Evolutionary conservation across 2,888 invertebrate genomes (phyloP), one percentile per base, ranked within the genome.

Genomic region (Mythimna ferrago): DNA sequence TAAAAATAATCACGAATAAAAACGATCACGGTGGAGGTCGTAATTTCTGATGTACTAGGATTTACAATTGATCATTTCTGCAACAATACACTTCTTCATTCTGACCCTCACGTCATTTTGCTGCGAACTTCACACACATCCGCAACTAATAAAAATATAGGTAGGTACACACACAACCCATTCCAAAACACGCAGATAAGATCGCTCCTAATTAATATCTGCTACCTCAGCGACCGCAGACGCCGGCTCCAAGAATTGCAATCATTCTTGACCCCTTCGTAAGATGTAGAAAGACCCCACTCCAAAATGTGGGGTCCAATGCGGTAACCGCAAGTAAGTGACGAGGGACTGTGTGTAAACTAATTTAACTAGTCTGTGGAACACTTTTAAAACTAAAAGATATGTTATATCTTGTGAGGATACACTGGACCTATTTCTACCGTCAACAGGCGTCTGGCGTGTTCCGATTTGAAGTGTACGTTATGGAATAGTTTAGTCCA

Each of bases 191-290:
- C 32, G 19, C 19, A 58, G 44, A 32, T 66, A 51, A 78, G 72
- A 11, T 21, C 64, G 73, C 51, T 58, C 61, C 84, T 84, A 86
- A 88, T 88, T 88, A 88, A 86, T 88, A 83, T 84, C 82, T 75
- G 82, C 78, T 83, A 78, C 65, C 68, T 71, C 60, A 62, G 60
- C 61, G 65, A 86, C 86, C 86, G 63, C 86, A 85, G 73, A 83
- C 83, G 67, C 74, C 70, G 71, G 79, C 58, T 69, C 56, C 51
- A 63, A 86, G 83, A 83, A 73, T 83, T 78, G 80, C 81, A 86
- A 86, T 86, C 83, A 86, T 86, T 81, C 85, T 86, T 84, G 76
- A 79, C 73, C 73, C 66, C 44, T 74, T 67, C 72, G 51, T 60
- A 86, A 86, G 86, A 86, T 61, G 81, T 53, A 44, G 84, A 74